Base-by-base conservation (phyloP, 2,113 vertebrate species). In the Oreotrochilus melanogaster region DNA sequence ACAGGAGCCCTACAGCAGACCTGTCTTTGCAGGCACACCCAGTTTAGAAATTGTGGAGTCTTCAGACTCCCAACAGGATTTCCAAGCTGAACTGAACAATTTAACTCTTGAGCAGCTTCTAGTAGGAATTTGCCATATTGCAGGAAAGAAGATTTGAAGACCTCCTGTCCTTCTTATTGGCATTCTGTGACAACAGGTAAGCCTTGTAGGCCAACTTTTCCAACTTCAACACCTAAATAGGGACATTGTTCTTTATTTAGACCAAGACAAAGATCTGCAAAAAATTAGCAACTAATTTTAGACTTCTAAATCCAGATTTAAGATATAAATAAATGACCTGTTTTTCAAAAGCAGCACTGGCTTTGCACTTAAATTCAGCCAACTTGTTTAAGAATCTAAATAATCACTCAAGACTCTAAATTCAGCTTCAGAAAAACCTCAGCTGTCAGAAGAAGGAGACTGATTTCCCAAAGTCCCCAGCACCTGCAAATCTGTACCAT, bases 241-340 rank as follows among this genome's bases (percentile, higher is more conserved):
- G 23, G 21, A 73, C 12, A 30, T 39, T 0, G 0, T 42, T 94
- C 72, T 35, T 88, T 75, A 58, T 78, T 93, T 94, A 90, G 66
- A 87, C 33, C 8, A 81, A 33, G 37, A 54, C 31, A 85, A 93
- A 84, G 62, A 67, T 51, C 58, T 66, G 27, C 65, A 61, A 81
- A 92, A 88, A 92, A 72, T 56, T 7, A 89, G 51, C 22, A 64
- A 57, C 56, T 82, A 76, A 91, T 79, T 74, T 71, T 87, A 93
- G 70, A n/a, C 18, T 92, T 71, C 67, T 60, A 87, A 89, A 91
- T 71, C 28, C 10, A 71, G 27, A 82, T 65, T 82, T 86, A 75
- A 79, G 76, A 60, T 78, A 90, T 76, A 95, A 94, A 95, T 89
- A 91, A 82, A 67, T 78, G 42, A 48, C 78, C 88, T 80, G 39